phyloP scores from a whole-genome alignment of 1,140 invertebrate genomes.

The Solenopsis fugax region DNA sequence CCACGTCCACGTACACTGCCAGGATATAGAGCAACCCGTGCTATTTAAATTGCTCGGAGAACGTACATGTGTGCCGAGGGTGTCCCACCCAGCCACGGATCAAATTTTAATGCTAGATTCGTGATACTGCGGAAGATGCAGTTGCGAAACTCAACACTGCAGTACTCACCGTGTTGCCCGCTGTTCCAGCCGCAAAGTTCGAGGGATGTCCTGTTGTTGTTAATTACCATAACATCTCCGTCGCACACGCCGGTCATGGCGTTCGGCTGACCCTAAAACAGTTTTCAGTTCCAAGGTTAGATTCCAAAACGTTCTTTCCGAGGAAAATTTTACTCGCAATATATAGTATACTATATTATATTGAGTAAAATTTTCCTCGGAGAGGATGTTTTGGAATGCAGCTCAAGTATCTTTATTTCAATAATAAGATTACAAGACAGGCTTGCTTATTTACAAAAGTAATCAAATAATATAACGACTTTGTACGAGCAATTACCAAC shows the following conservation, averaged over 20 bases:
- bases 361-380: too few relatives aligned
- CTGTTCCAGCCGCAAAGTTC: conserved; percentile 93
- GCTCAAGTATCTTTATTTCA: too few relatives aligned
- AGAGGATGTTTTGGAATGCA: too few relatives aligned
- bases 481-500: too few relatives aligned
- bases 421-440: too few relatives aligned
- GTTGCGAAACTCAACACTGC: neutral
- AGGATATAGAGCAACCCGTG: neutral
- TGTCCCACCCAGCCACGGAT: neutral
- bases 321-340: too few relatives aligned
- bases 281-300: too few relatives aligned
- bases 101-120: neutral
- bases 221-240: conserved; percentile 89
- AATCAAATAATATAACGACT: too few relatives aligned
- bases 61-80: neutral
- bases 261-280: conserved; percentile 92
- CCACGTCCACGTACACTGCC: conserved; percentile 90
- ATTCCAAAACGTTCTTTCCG: too few relatives aligned
- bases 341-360: too few relatives aligned
- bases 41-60: conserved; percentile 38
- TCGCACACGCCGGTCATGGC: conserved; percentile 92
- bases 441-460: too few relatives aligned
- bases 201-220: conserved; percentile 88
- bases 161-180: conserved; percentile 91
- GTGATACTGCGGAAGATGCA: neutral